Base-by-base conservation (phyloP, 2,113 vertebrate species). In the Synchiropus splendidus region DNA sequence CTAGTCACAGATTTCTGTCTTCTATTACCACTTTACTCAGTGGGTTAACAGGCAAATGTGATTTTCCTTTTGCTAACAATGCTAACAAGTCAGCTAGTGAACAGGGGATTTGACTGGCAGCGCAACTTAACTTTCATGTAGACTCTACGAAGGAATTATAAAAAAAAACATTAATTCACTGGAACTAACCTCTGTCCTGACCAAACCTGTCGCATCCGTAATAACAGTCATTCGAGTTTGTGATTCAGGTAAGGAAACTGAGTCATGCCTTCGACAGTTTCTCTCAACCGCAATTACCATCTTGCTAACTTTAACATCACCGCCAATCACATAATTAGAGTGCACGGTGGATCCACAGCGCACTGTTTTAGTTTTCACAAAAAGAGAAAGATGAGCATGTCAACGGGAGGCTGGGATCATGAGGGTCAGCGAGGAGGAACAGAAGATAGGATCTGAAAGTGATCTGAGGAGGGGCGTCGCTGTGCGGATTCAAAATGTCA, bases 231-330 rank as follows among this genome's bases (percentile, higher is more conserved):
- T 39, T 18, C 5, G 38, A 18, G 11, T 12, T 18, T 1, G 38
- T 60, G 16, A 39, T 38, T 63, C 42, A 58, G 58, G 63, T 66
- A 54, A 30, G 15, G 46, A 51, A 17, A 48, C 8, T 58, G 61
- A 75, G 45, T 70, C 39, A 53, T 15, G 1, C 27, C 46, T n/a
- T n/a, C n/a, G n/a, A n/a, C n/a, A n/a, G n/a, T 48, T 53, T 55
- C 30, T 33, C 10, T 16, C 34, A 54, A 65, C 51, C 63, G 53
- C 59, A 63, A 62, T 64, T n/a, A n/a, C n/a, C n/a, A n/a, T n/a
- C n/a, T 43, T 51, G 48, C 55, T 15, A 58, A 64, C 39, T 3
- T 34, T 41, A n/a, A 39, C 40, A 36, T 36, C 6, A 2, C 27
- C 21, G 12, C 45, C 17, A 4, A 51, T 44, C 18, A 18, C 53